Base-by-base conservation (phyloP, 2,113 vertebrate species). In the Chionodraco myersi region DNA sequence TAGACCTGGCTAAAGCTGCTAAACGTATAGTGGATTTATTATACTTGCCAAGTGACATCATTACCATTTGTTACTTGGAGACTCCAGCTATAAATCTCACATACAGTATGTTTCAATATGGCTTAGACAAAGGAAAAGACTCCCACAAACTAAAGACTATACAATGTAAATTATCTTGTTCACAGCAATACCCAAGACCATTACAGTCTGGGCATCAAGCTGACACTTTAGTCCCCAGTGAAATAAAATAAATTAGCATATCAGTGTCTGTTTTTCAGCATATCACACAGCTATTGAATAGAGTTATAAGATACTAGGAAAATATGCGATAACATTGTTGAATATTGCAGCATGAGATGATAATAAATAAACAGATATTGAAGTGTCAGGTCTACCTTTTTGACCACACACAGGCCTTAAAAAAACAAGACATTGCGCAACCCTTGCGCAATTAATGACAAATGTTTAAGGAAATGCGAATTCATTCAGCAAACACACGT, bases 31-130 rank as follows among this genome's bases (percentile, higher is more conserved):
- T 13, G 21, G 47, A 69, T 78, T 75, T 59, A 53, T 34, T 45
- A 56, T 75, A 57, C 49, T 71, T 80, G 75, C 81, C 79, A 83
- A 90, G 67, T 83, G 88, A 88, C 82, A 68, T 83, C 75, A 84
- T 88, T 56, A 61, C 64, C 58, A 86, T 73, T 76, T 77, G 56
- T 77, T 75, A 84, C 59, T 82, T 59, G 18, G 57, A 86, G 47
- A 71, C 77, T 74, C 34, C 44, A 66, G 36, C 63, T 52, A 47
- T 83, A 75, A 58, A 79, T 86, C 73, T 77, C 61, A 73, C 21
- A 56, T 34, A 23, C n/a, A 49, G 13, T 10, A n/a, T 80, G 86
- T 82, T 82, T 71, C 73, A 60, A 26, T 41, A 21, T 41, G 18
- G 51, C 21, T 9, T 1, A 51, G 52, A 56, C 9, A 56, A 51